These are phyloP conservation scores for Neodiprion virginianus DNA, from an alignment of 1,140 invertebrate species.

Conservation along the genomic window DNA sequence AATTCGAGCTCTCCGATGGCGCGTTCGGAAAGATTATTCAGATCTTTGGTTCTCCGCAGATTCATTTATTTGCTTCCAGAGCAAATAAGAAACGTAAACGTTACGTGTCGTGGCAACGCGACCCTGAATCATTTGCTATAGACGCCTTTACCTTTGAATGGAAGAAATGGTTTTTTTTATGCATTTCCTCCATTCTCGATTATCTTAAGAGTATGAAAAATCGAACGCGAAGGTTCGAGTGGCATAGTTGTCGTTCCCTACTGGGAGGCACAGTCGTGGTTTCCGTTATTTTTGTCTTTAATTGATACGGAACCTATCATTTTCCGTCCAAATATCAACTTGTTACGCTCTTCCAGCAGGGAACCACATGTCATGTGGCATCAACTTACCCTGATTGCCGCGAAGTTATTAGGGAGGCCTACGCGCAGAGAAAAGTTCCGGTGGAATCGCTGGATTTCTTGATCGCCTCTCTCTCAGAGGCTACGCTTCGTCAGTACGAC, in stretches of 20 bases:
- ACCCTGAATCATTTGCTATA: conserved; percentile 13
- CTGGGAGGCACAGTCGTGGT: conserved; percentile 22
- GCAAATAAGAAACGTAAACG: conserved; percentile 20
- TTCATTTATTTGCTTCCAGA: conserved; percentile 25
- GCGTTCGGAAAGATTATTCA: not conserved
- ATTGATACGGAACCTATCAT: not conserved
- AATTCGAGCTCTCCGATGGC: too few species aligned
- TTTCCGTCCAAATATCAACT: not conserved
- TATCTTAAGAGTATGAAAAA: conserved; percentile 18
- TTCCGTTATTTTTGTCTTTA: conserved; percentile 19
- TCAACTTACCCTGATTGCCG: conserved; percentile 17
- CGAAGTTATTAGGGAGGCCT: not conserved
- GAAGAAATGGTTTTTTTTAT: conserved; percentile 13
- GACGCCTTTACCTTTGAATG: conserved; percentile 22
- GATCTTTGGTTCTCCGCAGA: conserved; percentile 12
- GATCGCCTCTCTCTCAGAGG: conserved; percentile 23
- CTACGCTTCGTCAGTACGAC: conserved; percentile 30
- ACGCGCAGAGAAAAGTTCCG: not conserved
- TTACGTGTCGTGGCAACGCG: conserved; percentile 16
- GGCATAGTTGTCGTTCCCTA: conserved; percentile 22
- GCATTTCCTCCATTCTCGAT: conserved; percentile 23
- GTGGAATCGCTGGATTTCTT: conserved; percentile 24
- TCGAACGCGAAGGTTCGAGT: not conserved
- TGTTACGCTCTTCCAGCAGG: conserved; percentile 24
- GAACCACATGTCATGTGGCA: conserved; percentile 15